A percentile compares a stretch with the other conserved stretches of the same genome.
phyloP scores from a whole-genome alignment of 2,888 invertebrate species.

The Lysandra coridon region DNA sequence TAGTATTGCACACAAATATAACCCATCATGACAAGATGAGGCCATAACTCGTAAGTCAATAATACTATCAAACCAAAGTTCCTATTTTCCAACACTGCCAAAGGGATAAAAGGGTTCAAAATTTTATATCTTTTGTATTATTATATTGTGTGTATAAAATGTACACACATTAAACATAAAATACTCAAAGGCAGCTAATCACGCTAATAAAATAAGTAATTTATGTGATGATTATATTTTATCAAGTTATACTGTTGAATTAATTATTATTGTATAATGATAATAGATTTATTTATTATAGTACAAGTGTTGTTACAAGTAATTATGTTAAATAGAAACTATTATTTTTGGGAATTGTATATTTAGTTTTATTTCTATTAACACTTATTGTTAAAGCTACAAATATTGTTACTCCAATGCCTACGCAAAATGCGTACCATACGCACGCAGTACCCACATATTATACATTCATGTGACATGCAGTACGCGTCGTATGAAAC shows the following conservation, averaged over 20 bases:
- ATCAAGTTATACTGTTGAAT: not conserved
- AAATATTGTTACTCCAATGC: not conserved
- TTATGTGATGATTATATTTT: not conserved
- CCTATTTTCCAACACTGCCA: conserved; percentile 22
- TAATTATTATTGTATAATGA: not conserved
- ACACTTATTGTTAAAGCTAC: not conserved
- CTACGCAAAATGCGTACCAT: not conserved
- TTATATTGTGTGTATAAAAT: not conserved
- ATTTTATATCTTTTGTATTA: not conserved
- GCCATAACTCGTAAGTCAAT: not conserved
- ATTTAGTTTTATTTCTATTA: not conserved
- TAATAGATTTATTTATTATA: not conserved
- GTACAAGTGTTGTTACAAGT: not conserved
- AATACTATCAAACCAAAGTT: not conserved
- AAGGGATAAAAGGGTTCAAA: not conserved
- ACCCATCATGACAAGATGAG: not conserved
- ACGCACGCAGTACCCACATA: not conserved
- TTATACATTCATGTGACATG: too few relatives aligned
- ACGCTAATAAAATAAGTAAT: not conserved
- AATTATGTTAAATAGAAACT: not conserved
- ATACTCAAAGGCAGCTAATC: not conserved
- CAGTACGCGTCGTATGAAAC: too few relatives aligned
- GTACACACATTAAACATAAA: not conserved
- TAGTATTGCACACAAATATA: not conserved
- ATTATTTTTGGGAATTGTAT: conserved; percentile 14